Percentiles rank a stretch among this genome's conserved stretches.
Conservation (phyloP, 1,140 invertebrate species). For the Brachystomella parvula region DNA sequence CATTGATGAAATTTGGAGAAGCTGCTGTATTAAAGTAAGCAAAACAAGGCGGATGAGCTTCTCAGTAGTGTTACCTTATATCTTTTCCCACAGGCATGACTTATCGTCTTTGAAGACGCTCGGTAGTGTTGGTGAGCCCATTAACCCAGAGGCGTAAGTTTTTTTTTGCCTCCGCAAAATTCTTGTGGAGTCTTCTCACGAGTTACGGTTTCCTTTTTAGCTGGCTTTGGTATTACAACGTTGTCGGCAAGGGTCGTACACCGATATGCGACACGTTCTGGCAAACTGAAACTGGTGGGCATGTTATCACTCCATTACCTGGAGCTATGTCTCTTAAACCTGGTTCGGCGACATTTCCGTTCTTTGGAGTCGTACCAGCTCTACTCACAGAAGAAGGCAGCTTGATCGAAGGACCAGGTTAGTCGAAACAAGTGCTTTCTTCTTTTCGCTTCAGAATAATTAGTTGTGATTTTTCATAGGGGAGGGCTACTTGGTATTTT, state of each 20-base stretch:
- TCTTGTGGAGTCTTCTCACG: background rate
- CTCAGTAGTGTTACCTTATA: background rate
- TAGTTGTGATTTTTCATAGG: background rate
- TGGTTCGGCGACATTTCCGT: conserved; percentile 90
- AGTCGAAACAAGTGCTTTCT: background rate
- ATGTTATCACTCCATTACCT: conserved; percentile 88
- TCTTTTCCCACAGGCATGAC: conserved; percentile 47
- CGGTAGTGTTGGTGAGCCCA: conserved; percentile 93
- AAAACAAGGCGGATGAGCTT: too few relatives aligned
- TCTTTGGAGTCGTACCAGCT: conserved; percentile 87
- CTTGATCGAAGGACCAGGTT: conserved; percentile 71
- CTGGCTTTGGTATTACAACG: conserved; percentile 92
- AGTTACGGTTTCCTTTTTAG: background rate
- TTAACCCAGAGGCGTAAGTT: conserved; percentile 78
- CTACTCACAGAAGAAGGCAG: conserved; percentile 80
- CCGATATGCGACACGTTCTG: conserved; percentile 97
- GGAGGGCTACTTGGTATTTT: conserved; percentile 90
- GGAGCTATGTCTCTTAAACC: conserved; percentile 93
- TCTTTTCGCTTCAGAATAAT: background rate
- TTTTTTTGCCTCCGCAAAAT: background rate
- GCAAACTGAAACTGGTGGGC: conserved; percentile 97
- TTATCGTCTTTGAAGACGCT: conserved; percentile 65
- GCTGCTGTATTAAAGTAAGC: conserved; percentile 58
- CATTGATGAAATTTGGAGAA: conserved; percentile 89
- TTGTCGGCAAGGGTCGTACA: conserved; percentile 70